Evolutionary conservation across 35 echinoderm and acorn worm species (phyloP).

Genomic region (Heliocidaris erythrogramma): DNA sequence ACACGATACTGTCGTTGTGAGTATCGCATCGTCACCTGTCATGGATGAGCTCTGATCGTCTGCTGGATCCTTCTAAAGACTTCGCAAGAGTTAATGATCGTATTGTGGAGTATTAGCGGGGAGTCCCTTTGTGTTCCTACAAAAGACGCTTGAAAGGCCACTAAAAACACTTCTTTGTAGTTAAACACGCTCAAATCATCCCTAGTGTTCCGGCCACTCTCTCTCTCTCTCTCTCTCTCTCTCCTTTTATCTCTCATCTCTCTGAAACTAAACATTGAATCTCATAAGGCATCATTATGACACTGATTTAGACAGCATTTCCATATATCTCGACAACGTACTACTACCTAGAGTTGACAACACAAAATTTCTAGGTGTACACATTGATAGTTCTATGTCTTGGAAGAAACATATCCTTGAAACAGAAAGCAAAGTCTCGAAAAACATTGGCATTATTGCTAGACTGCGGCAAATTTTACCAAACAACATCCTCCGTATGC

Average conservation of each 20-base stretch:
- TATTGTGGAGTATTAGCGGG: constrained; percentile 31
- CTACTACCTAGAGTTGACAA: no score
- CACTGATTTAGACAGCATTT: no score
- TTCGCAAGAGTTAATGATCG: constrained; percentile 1
- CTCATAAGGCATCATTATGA: no score
- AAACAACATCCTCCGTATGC: no score
- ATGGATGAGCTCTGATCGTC: not conserved
- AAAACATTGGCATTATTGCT: no score
- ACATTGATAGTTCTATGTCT: no score
- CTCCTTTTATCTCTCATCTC: not conserved
- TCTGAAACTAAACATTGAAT: no score
- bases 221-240: not conserved
- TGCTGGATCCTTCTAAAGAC: not conserved
- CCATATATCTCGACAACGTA: no score
- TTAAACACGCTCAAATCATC: not conserved
- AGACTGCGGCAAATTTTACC: no score
- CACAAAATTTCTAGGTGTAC: no score
- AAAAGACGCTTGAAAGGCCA: not conserved
- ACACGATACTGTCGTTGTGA: not conserved
- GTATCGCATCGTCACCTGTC: constrained; percentile 22
- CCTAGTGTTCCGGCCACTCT: not conserved
- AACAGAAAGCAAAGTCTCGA: no score
- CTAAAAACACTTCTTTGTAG: constrained; percentile 10
- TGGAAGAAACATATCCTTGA: no score
- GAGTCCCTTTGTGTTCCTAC: constrained; percentile 12